These are phyloP conservation scores for Empis stercorea DNA, from an alignment of 2,888 invertebrate genomes.

Conservation along the genomic window DNA sequence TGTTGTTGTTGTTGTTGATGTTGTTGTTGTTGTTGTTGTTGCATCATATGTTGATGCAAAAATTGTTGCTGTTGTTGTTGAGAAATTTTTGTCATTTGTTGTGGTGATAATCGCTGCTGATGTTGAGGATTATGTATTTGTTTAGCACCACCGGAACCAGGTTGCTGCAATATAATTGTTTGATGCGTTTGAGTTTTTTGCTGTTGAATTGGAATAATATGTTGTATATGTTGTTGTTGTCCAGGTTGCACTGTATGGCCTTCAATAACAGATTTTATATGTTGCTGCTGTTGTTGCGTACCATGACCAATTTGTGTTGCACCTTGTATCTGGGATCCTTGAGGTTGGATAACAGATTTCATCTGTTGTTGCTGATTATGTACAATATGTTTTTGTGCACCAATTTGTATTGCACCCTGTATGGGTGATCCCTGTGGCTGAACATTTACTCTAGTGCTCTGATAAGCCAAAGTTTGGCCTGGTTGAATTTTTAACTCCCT, in stretches of 20 bases:
- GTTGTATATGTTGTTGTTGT: conserved; percentile 15
- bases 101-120: conserved; percentile 10
- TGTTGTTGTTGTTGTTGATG: conserved; percentile 10
- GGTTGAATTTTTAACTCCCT: conserved; percentile 5
- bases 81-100: conserved; percentile 23
- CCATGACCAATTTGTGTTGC: not conserved
- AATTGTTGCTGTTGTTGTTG: conserved; percentile 18
- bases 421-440: not conserved
- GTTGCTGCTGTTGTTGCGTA: not conserved
- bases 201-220: conserved; percentile 23
- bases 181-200: conserved; percentile 25
- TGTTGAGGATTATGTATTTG: conserved; percentile 12
- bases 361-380: conserved; percentile 9
- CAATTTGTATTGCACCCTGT: conserved; percentile 14
- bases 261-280: conserved; percentile 30
- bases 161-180: conserved; percentile 19
- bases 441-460: conserved; percentile 6
- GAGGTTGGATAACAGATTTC: conserved; percentile 14
- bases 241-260: conserved; percentile 5
- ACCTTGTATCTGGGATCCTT: not conserved
- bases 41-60: conserved; percentile 16
- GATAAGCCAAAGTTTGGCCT: conserved; percentile 6
- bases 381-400: too few relatives aligned
- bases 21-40: conserved; percentile 16
- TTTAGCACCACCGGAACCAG: not conserved